Conservation (phyloP, 2,113 vertebrate genomes). For the Elaphurus davidianus region DNA sequence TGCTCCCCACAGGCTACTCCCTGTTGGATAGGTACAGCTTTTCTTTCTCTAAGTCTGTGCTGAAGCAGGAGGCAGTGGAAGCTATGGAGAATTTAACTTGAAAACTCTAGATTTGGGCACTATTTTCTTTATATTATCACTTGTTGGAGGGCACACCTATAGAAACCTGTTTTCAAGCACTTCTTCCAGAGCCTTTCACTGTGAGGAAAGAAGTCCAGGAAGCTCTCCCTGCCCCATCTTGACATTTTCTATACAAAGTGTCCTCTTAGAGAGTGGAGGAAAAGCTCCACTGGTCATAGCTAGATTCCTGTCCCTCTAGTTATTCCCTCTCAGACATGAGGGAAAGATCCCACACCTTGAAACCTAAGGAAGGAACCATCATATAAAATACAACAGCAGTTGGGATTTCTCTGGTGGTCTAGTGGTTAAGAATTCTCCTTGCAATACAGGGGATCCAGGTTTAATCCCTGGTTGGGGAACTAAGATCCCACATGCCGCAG, state of each 20-base stretch:
- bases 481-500: neutral
- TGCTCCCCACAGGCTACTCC: constrained; percentile 12
- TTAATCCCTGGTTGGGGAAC: neutral
- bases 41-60: constrained; percentile 11
- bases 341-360: neutral
- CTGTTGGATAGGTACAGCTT: neutral
- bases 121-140: neutral
- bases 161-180: neutral
- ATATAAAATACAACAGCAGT: neutral
- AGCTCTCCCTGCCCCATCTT: neutral
- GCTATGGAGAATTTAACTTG: neutral
- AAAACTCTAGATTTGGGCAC: neutral
- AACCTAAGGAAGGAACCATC: neutral
- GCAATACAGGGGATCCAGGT: neutral
- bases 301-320: neutral
- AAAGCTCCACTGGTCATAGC: neutral
- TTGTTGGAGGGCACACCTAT: neutral
- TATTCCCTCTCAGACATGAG: neutral
- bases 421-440: neutral
- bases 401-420: neutral
- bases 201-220: neutral
- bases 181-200: neutral
- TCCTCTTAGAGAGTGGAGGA: neutral
- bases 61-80: neutral
- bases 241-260: neutral